Evolutionary conservation across 2,888 invertebrate genomes (phyloP), one percentile per base, ranked within the genome.

Genomic region (Steinernema carpocapsae): DNA sequence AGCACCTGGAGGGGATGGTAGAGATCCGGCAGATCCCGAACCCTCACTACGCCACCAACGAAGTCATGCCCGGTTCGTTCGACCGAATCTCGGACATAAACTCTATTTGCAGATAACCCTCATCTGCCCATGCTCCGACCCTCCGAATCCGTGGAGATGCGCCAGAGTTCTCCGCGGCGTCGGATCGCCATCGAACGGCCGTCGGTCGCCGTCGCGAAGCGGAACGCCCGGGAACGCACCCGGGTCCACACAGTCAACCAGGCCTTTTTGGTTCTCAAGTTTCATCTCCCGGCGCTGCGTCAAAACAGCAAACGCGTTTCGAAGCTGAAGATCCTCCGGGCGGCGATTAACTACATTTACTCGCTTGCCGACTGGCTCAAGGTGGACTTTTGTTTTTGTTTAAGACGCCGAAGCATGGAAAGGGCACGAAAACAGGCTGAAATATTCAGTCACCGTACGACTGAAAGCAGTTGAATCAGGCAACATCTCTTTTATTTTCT

Each of bases 151-250:
- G 19, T 17, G 56, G 56, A 24, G 6, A 56, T 56, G 56, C 56
- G 26, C 7, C 24, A 56, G 26, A 10, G n/a, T 4, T 56, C 56
- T 22, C 56, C 56, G 56, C 22, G 26, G 26, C 56, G 56, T 22
- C 45, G 42, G 3, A n/a, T 70, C 43, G 7, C 71, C 72, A 14
- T 51, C 22, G 73, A 76, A 29, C 72, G 76, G 26, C 77, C 77
- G 75, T 78, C 79, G 7, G 76, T 77, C 59, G 77, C 82, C 10
- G 86, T 87, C 70, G 86, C 86, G 45, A 86, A 85, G 72, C 76
- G 87, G n/a, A 87, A 87, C 73, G 87, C 86, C 1, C 76, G 87
- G 14, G 87, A 87, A 71, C 76, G 87, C 22, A 83, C 84, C 1
- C 76, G 87, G 3, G 86, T 86, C 26, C 84, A 85, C 70, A 85